These are phyloP conservation scores for Nixonia krombeini DNA, from an alignment of 1,140 invertebrate species.

Conservation along the genomic window DNA sequence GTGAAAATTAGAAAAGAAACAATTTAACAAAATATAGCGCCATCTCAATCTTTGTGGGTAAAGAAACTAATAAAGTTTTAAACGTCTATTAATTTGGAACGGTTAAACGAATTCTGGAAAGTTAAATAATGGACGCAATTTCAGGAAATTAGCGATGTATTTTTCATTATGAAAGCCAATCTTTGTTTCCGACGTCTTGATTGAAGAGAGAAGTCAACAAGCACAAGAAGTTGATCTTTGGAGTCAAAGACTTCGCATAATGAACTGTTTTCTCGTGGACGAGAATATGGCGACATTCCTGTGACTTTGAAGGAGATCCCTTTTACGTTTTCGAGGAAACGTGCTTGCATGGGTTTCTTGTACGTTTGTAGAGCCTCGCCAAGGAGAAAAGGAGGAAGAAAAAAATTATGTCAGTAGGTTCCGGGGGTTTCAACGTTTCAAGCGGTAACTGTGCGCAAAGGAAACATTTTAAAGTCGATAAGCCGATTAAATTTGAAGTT, in stretches of 20 bases:
- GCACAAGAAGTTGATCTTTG: conserved; percentile 38
- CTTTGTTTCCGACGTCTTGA: conserved; percentile 40
- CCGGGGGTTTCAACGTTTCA: conserved; percentile 42
- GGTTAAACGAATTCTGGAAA: no score
- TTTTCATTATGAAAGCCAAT: conserved; percentile 45
- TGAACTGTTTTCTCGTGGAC: conserved; percentile 38
- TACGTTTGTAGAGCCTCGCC: conserved; percentile 29
- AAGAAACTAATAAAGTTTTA: no score
- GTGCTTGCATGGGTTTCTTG: conserved; percentile 41
- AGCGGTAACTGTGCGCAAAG: conserved; percentile 40
- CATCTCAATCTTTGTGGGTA: no score
- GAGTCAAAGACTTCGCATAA: conserved; percentile 46
- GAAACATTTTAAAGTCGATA: conserved; percentile 47
- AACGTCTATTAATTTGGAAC: no score
- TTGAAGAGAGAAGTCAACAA: conserved; percentile 35
- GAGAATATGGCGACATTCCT: conserved; percentile 29
- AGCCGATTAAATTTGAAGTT: conserved; percentile 45
- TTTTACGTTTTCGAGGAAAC: conserved; percentile 43
- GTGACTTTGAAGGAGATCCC: conserved; percentile 39
- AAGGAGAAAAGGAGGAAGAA: conserved; percentile 22
- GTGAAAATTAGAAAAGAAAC: no score
- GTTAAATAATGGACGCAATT: no score
- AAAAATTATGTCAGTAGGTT: conserved; percentile 41
- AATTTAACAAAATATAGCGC: no score
- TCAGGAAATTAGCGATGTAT: conserved; percentile 15